Conservation (phyloP, 2,888 invertebrate genomes). For the Lasiommata megera region DNA sequence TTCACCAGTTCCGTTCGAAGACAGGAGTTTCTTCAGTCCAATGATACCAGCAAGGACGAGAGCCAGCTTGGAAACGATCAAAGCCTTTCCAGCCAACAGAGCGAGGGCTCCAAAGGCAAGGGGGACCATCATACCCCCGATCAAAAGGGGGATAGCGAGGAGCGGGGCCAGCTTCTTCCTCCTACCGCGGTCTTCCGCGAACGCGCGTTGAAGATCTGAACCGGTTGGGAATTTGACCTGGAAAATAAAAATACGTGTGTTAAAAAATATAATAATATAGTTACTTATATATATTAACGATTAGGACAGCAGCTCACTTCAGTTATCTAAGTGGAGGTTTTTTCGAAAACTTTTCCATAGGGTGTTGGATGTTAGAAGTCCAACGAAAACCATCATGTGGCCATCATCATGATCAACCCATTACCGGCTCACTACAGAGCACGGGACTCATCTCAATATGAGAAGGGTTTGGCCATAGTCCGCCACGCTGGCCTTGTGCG, state of each 20-base stretch:
- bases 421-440: no score
- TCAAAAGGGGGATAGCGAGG: constrained; percentile 88
- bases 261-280: no score
- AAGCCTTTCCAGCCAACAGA: constrained; percentile 90
- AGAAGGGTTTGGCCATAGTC: no score
- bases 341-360: no score
- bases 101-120: constrained; percentile 91
- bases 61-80: constrained; percentile 92
- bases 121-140: constrained; percentile 91
- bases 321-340: no score
- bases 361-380: no score
- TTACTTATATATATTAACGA: no score
- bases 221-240: constrained; percentile 89
- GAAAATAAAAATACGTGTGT: constrained; percentile 30
- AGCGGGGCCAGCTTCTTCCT: constrained; percentile 88
- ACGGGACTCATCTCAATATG: no score
- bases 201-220: constrained; percentile 83
- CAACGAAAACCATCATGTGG: no score
- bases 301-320: no score
- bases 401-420: no score
- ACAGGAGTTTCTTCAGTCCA: constrained; percentile 90
- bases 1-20: constrained; percentile 83
- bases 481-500: no score
- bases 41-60: constrained; percentile 91
- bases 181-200: constrained; percentile 85